Percentiles rank a stretch among this genome's conserved stretches.
Evolutionary conservation across 2,888 invertebrate species (phyloP).

Genomic region (Caenorhabditis sp.): DNA sequence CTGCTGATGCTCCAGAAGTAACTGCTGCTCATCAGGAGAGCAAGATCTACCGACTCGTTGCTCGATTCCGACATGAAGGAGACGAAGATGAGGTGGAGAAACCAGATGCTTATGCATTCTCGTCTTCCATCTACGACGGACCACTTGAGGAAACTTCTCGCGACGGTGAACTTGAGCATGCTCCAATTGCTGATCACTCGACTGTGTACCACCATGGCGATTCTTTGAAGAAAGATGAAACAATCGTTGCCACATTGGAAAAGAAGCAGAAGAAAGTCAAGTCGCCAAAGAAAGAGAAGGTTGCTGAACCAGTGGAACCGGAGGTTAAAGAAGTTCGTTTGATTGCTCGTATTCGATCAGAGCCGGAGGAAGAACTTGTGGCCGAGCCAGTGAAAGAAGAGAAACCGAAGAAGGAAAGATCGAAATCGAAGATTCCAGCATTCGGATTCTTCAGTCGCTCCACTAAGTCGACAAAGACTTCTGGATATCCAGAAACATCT

Average conservation of each 20-base stretch:
- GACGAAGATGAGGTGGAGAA: slow-evolving; percentile 66
- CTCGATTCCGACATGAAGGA: slow-evolving; percentile 56
- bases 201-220: slow-evolving; percentile 55
- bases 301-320: slow-evolving; percentile 22
- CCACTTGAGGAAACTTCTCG: slow-evolving; percentile 26
- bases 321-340: slow-evolving; percentile 43
- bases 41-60: slow-evolving; percentile 26
- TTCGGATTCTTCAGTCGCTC: slow-evolving; percentile 45
- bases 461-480: slow-evolving; percentile 7
- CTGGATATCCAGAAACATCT: slow-evolving; percentile 31
- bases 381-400: not conserved
- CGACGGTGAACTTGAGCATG: slow-evolving; percentile 23
- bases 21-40: not conserved
- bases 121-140: slow-evolving; percentile 36
- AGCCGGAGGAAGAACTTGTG: slow-evolving; percentile 22
- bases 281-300: slow-evolving; percentile 37
- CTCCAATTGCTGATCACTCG: slow-evolving; percentile 44
- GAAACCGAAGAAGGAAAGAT: slow-evolving; percentile 32
- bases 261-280: slow-evolving; percentile 37
- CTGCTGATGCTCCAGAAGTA: not conserved
- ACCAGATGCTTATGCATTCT: slow-evolving; percentile 44
- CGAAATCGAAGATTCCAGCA: slow-evolving; percentile 14
- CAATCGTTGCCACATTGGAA: not conserved
- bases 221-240: slow-evolving; percentile 6
- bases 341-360: slow-evolving; percentile 31